Evolutionary conservation across 2,888 invertebrate species (phyloP), one percentile per base, ranked within the genome.

Genomic region (Nasonia oneida): DNA sequence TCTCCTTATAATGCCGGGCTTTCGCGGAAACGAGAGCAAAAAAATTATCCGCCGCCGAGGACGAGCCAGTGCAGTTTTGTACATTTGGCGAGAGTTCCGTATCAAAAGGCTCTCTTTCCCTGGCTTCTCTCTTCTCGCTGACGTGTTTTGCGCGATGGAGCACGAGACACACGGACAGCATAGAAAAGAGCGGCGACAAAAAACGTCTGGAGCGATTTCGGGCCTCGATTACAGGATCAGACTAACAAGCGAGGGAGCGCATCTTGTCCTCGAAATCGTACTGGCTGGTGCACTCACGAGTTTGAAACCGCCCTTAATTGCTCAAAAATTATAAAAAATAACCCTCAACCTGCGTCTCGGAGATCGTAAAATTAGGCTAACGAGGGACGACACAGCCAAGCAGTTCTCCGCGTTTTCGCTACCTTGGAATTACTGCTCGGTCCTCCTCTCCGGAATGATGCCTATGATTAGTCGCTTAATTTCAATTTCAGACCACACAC

Each of bases 331-430:
- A 88, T 89, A 87, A 89, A 89, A 89, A 89, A 89, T 87, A 83
- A 76, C 57, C 84, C 81, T 18, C n/a, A 73, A 57, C 23, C 78
- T 33, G 37, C 74, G 3, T 64, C 70, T 53, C 37, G 47, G 14
- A 89, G 90, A 90, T 92, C 92, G 89, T 92, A 92, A 92, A 92
- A 92, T 91, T 90, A 89, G 89, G 89, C 91, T 92, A 92, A 92
- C 92, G 91, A 92, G 92, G 88, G 89, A 87, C 87, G 88, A 85
- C 61, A 67, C 29, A 33, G 64, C 64, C 70, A n/a, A 76, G 71
- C 71, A 14, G 39, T 80, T 23, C n/a, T 79, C 37, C 74, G 42
- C 23, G 10, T 37, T 70, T 71, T 84, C 33, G 88, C 74, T 61
- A 50, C 39, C 80, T 23, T 53, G 37, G 67, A 64, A 70, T 90